Evolutionary conservation across 2,113 vertebrate species (phyloP).

Genomic region (Pithys albifrons): DNA sequence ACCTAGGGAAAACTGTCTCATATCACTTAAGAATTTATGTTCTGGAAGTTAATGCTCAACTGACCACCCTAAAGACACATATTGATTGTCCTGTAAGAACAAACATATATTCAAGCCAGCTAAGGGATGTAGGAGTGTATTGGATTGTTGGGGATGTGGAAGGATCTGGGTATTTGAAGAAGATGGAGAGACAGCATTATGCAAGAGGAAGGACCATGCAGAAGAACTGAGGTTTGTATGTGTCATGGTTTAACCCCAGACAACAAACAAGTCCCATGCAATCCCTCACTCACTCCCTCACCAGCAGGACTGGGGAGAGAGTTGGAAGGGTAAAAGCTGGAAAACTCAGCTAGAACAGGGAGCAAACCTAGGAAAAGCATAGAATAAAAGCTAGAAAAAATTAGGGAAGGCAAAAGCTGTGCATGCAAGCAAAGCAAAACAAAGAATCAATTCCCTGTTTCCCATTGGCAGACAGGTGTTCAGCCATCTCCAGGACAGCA

Average conservation of each 20-base stretch:
- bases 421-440: background rate
- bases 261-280: background rate
- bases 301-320: background rate
- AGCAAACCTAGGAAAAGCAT: background rate
- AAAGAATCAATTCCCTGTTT: background rate
- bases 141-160: background rate
- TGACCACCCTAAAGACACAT: background rate
- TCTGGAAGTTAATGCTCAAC: background rate
- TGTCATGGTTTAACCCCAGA: background rate
- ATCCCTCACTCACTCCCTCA: background rate
- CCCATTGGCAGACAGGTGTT: background rate
- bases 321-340: background rate
- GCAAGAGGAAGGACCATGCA: background rate
- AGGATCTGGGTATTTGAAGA: background rate
- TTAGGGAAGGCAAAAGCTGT: background rate
- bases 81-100: background rate
- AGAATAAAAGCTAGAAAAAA: background rate
- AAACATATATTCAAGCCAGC: background rate
- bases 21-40: background rate
- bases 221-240: background rate
- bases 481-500: background rate
- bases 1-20: background rate
- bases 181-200: background rate
- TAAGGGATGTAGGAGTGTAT: background rate
- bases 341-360: background rate